Conservation (phyloP, 2,113 vertebrate species). For the Catharus bicknelli region DNA sequence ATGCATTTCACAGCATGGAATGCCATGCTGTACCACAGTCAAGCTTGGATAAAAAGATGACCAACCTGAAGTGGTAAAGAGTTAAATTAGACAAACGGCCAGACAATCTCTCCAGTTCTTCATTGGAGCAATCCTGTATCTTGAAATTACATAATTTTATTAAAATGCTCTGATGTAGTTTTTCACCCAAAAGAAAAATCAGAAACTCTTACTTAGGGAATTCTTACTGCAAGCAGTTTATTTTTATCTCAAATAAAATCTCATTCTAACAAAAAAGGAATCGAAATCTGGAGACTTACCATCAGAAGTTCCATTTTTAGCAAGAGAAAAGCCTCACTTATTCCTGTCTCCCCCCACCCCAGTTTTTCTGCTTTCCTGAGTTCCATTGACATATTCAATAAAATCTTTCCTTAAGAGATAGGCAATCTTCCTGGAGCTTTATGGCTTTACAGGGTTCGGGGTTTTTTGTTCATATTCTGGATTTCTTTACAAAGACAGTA, state of each 20-base stretch:
- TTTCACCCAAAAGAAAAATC: neutral
- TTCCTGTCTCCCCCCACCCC: neutral
- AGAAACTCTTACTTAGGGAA: neutral
- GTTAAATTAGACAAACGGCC: slow-evolving; percentile 53
- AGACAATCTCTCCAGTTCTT: slow-evolving; percentile 45
- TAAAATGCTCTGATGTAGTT: neutral
- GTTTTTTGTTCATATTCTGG: neutral
- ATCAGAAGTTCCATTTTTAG: neutral
- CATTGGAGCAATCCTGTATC: neutral
- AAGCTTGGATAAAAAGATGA: slow-evolving; percentile 98
- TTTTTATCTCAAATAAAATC: slow-evolving; percentile 5
- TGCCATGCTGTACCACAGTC: slow-evolving; percentile 98
- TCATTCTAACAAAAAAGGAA: neutral
- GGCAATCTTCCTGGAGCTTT: neutral
- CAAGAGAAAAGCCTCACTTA: neutral
- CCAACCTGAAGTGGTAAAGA: slow-evolving; percentile 85
- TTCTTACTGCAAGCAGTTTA: neutral
- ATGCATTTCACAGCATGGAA: slow-evolving; percentile 97
- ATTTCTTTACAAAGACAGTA: neutral
- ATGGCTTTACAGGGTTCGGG: neutral
- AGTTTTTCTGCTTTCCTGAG: neutral
- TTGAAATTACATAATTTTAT: neutral
- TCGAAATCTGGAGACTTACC: neutral
- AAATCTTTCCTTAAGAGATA: neutral
- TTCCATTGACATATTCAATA: neutral